A percentile compares a stretch with the other conserved stretches of the same genome.
Evolutionary conservation across 2,113 vertebrate genomes (phyloP).

Genomic region (Lichenostomus cassidix): DNA sequence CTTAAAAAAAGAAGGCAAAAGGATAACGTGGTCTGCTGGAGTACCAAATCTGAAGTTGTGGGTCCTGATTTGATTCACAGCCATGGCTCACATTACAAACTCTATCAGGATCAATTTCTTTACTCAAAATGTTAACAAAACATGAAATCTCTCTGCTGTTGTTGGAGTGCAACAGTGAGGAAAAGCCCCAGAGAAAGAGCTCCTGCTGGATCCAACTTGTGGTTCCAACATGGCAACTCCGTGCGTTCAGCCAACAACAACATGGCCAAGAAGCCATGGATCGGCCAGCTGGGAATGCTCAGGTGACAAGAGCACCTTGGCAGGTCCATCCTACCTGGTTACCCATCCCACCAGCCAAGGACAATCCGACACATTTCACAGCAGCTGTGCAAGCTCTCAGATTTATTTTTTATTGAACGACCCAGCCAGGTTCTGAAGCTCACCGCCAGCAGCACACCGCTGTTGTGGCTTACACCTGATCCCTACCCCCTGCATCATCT

Average conservation of each 20-base stretch:
- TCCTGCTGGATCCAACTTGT: background rate
- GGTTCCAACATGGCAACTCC: background rate
- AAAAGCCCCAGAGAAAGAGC: background rate
- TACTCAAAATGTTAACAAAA: background rate
- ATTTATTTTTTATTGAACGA: background rate
- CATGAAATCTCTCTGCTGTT: background rate
- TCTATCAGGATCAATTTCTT: background rate
- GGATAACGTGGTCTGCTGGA: background rate
- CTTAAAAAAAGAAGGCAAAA: background rate
- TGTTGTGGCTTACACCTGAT: background rate
- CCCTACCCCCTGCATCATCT: constrained; percentile 2
- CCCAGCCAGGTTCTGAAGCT: background rate
- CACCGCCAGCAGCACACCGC: rapidly evolving
- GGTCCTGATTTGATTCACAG: background rate
- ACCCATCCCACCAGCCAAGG: background rate
- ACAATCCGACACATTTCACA: background rate
- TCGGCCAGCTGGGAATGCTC: background rate
- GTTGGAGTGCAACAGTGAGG: background rate
- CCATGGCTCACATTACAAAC: background rate
- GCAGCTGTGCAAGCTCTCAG: background rate
- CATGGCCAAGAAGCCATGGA: background rate
- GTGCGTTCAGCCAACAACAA: background rate
- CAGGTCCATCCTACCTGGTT: background rate
- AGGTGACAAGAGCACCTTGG: background rate
- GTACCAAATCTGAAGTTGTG: background rate